phyloP scores from a whole-genome alignment of 2,797 vertebrate genomes.

The Loriculus beryllinus region DNA sequence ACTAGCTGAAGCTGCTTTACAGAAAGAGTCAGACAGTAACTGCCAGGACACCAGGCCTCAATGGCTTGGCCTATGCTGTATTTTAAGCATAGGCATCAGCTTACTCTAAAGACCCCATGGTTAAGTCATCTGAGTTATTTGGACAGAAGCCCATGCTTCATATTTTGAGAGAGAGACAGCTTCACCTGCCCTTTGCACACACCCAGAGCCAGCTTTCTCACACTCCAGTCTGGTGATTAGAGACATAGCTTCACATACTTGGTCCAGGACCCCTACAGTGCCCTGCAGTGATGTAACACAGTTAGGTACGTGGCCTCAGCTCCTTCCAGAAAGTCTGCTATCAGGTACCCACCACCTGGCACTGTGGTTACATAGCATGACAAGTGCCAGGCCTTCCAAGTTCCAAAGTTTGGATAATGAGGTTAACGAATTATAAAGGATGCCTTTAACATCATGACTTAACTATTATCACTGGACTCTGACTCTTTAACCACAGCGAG shows the following conservation, averaged over 20 bases:
- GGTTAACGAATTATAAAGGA: background rate
- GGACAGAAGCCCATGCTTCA: accelerated
- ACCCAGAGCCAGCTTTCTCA: background rate
- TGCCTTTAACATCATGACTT: background rate
- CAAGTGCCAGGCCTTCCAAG: background rate
- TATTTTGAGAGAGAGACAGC: background rate
- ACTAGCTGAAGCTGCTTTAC: background rate
- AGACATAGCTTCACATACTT: background rate
- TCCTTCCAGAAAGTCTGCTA: background rate
- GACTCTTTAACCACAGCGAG: background rate
- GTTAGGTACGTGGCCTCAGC: accelerated
- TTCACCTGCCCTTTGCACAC: background rate
- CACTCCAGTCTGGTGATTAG: background rate
- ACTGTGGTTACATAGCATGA: accelerated
- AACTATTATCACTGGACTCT: background rate
- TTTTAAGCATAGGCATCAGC: background rate
- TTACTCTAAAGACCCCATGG: accelerated
- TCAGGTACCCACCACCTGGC: background rate
- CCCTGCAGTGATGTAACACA: background rate
- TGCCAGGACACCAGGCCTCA: background rate
- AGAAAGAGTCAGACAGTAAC: background rate
- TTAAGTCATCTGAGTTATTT: background rate
- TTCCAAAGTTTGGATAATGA: background rate
- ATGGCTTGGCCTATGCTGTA: background rate
- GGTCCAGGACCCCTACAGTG: background rate